Percentiles rank a stretch among this genome's conserved stretches.
Evolutionary conservation across 2,113 vertebrate genomes (phyloP).

Genomic region (Andinoacara biseriatus): DNA sequence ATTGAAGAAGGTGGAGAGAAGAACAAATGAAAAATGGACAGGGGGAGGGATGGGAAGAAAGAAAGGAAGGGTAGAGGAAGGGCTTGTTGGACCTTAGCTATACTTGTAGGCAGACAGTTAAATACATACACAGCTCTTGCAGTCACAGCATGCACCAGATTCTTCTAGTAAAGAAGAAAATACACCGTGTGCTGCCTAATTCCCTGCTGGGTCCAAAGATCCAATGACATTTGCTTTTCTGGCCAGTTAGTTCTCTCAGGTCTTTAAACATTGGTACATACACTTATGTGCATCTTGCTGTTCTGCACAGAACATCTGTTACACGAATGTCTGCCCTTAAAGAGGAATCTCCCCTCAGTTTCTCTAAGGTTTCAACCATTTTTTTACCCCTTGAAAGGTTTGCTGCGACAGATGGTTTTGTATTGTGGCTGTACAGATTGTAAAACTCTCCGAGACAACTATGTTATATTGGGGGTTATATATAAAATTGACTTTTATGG

Average conservation of each 20-base stretch:
- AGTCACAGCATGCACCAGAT: conserved; percentile 47
- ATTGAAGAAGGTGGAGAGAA: conserved; percentile 80
- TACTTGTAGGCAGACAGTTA: conserved; percentile 3
- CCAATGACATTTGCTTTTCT: conserved; percentile 52
- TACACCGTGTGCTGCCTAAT: conserved; percentile 11
- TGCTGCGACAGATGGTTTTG: neutral
- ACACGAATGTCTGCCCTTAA: neutral
- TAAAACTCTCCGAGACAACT: neutral
- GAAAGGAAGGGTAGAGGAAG: conserved; percentile 5
- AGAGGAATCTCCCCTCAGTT: neutral
- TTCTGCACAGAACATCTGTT: neutral
- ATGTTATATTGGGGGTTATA: neutral
- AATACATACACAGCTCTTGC: conserved; percentile 3
- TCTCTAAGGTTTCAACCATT: neutral
- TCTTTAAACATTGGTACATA: conserved; percentile 7
- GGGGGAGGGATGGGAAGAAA: neutral
- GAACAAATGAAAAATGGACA: conserved; percentile 30
- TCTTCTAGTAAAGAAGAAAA: conserved; percentile 24
- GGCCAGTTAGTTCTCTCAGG: conserved; percentile 28
- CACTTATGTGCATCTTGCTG: neutral
- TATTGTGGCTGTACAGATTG: neutral
- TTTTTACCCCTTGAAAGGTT: neutral
- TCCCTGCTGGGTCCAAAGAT: conserved; percentile 55
- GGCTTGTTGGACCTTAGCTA: conserved; percentile 7
- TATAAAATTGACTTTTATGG: neutral